Evolutionary conservation across 2,113 vertebrate genomes (phyloP).

Genomic region (Onychostoma macrolepis): DNA sequence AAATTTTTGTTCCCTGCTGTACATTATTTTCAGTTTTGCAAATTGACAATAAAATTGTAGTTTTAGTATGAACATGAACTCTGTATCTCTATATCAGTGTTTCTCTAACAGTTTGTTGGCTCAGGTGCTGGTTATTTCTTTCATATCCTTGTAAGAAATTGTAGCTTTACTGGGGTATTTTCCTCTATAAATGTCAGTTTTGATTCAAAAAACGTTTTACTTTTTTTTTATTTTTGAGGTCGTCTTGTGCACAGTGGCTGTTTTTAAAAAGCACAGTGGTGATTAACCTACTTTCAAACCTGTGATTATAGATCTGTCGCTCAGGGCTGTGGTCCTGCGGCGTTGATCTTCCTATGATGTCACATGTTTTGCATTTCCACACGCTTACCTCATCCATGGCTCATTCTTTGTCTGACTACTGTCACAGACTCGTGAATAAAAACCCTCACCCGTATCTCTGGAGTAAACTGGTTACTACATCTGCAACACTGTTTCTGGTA

Average conservation of each 20-base stretch:
- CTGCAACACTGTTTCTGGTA: not conserved
- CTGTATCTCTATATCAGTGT: not conserved
- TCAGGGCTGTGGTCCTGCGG: conserved; percentile 19
- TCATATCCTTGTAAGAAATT: not conserved
- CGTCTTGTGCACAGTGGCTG: not conserved
- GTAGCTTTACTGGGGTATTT: not conserved
- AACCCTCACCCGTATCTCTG: not conserved
- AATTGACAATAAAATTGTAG: not conserved
- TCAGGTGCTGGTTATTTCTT: not conserved
- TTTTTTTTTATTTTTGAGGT: not conserved
- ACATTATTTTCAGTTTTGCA: not conserved
- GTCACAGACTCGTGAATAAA: conserved; percentile 19
- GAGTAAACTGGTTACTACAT: conserved; percentile 26
- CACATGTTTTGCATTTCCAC: conserved; percentile 50
- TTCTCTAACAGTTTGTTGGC: not conserved
- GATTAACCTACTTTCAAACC: conserved; percentile 26
- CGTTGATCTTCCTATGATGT: conserved; percentile 44
- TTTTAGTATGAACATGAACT: not conserved
- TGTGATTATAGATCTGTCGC: not conserved
- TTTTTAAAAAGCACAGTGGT: not conserved
- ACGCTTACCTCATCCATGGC: conserved; percentile 29
- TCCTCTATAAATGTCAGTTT: not conserved
- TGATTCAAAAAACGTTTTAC: not conserved
- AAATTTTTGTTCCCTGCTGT: not conserved
- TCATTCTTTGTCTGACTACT: conserved; percentile 9